These are phyloP conservation scores for Nemotelus nigrinus DNA, from an alignment of 2,888 invertebrate genomes.

Conservation along the genomic window DNA sequence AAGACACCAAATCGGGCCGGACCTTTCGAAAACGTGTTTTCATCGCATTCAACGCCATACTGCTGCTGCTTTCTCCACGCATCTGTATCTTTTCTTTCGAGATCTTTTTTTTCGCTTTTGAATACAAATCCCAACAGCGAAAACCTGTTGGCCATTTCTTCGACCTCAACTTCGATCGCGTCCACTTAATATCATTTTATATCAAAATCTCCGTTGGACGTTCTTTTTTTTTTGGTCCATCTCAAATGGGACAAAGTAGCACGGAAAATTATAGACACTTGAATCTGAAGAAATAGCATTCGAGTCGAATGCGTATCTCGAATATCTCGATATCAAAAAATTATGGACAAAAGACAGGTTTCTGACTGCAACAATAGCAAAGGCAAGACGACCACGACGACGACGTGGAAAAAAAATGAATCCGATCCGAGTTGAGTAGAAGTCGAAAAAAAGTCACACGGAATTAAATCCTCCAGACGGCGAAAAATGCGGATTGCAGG, in stretches of 20 bases:
- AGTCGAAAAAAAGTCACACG: conserved; percentile 39
- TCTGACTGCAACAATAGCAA: conserved; percentile 18
- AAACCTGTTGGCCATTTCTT: conserved; percentile 35
- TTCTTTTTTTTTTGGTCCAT: neutral
- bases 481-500: conserved; percentile 29
- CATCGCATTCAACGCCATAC: neutral
- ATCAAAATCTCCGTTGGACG: neutral
- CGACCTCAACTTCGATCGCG: neutral
- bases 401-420: neutral
- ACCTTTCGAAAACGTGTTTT: conserved; percentile 11
- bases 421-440: conserved; percentile 23
- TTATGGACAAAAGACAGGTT: conserved; percentile 40
- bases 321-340: conserved; percentile 32
- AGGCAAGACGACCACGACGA: neutral
- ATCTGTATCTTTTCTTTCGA: conserved; percentile 12
- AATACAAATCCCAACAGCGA: neutral
- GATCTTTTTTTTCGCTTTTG: conserved; percentile 13
- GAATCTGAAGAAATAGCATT: too few species aligned
- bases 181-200: conserved; percentile 21
- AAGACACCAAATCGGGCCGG: neutral
- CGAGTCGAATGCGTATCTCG: neutral
- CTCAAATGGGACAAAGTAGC: neutral
- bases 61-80: conserved; percentile 12
- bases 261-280: too few species aligned
- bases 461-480: conserved; percentile 38